Evolutionary conservation across 2,113 vertebrate species (phyloP), one percentile per base, ranked within the genome.

Genomic region (Carollia perspicillata): DNA sequence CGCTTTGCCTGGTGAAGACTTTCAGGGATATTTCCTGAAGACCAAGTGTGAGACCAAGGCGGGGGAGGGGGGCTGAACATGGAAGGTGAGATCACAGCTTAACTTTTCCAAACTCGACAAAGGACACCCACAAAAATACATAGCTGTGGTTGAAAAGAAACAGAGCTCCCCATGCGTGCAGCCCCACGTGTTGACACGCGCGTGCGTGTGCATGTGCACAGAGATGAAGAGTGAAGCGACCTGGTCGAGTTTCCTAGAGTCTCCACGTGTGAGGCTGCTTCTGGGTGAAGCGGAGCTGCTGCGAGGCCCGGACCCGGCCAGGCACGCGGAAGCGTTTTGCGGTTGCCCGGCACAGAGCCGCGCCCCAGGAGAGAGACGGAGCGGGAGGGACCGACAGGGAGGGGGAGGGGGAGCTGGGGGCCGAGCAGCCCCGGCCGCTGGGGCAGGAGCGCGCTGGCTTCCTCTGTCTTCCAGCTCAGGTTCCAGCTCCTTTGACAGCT

Each of bases 81-180:
- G 6, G 87, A 86, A 92, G 75, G 87, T n/a, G 58, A 60, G 42
- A 42, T 58, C 68, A 53, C 55, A 94, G 51, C 63, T 63, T 93
- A 49, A 75, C 47, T 75, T 60, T 93, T 79, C 35, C 23, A 71
- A 84, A 13, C 40, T 79, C 71, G 66, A n/a, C n/a, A 22, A 30
- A 33, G 13, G 40, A 71, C 33, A 60, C 2, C 20, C 55, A 84
- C 42, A 77, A 72, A 89, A 83, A 44, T 35, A 63, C 10, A 66
- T 4, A 58, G 20, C 33, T 65, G 71, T 69, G 22, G 69, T 20
- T 5, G n/a, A 53, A 71, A 91, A 49, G 63, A 89, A 89, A 35
- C 35, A 71, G 18, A 42, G 35, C 18, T 89, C 6, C n/a, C 14
- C 13, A 16, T 7, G 20, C 28, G 5, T 51, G 8, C 47, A n/a